Conservation (phyloP, 2,888 invertebrate genomes). For the Alloscopus bannaensis region DNA sequence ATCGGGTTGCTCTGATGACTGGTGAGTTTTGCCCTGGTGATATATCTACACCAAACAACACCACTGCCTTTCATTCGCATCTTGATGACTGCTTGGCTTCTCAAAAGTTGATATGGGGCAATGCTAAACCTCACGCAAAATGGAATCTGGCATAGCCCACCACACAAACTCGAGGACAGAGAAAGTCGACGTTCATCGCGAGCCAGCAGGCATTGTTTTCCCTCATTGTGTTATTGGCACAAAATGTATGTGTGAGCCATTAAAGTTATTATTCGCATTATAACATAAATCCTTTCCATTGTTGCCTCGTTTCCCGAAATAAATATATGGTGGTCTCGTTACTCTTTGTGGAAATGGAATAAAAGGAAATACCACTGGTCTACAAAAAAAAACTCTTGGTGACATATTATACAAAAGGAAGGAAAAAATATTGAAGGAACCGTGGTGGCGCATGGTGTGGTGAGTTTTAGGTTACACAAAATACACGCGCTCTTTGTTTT, state of each 20-base stretch:
- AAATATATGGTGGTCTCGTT: constrained; percentile 5
- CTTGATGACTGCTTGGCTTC: too few species aligned
- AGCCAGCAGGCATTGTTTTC: constrained; percentile 10
- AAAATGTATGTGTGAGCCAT: constrained; percentile 2
- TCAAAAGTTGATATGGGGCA: too few species aligned
- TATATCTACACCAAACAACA: too few species aligned
- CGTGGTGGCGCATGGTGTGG: neutral
- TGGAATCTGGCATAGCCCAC: too few species aligned
- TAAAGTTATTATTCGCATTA: neutral
- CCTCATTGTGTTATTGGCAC: constrained; percentile 14
- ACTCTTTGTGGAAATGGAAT: neutral
- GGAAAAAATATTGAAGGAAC: neutral
- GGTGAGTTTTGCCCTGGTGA: too few species aligned
- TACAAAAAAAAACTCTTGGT: constrained; percentile 23
- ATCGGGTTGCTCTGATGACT: constrained; percentile 22
- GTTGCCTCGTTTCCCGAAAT: constrained; percentile 4
- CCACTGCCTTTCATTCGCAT: too few species aligned
- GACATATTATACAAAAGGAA: constrained; percentile 21
- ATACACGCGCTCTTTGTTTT: too few species aligned
- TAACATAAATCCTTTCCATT: neutral
- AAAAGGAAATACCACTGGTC: constrained; percentile 14
- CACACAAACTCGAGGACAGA: too few species aligned
- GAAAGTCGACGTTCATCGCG: too few species aligned
- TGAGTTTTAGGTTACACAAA: constrained; percentile 6
- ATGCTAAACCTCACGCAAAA: too few species aligned